A percentile compares a stretch with the other conserved stretches of the same genome.
Conservation (phyloP, 2,797 vertebrate species). For the Sphenodon punctatus region DNA sequence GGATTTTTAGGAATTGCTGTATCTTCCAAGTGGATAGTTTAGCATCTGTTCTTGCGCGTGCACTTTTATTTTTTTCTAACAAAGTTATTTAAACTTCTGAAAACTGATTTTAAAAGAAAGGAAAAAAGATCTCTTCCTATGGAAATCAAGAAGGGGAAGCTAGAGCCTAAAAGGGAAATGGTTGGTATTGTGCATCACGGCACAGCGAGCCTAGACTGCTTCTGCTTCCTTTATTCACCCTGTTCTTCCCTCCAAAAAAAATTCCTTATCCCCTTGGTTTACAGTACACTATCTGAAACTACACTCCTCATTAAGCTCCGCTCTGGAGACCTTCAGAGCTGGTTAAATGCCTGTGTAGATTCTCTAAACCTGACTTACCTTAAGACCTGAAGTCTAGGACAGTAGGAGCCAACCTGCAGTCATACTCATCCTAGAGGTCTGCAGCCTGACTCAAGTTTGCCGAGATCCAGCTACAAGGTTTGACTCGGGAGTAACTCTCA, state of each 20-base stretch:
- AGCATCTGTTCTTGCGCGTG: conserved; percentile 50
- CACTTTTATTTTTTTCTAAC: conserved; percentile 28
- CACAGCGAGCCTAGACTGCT: background rate
- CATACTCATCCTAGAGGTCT: too few relatives aligned
- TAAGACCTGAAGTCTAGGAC: too few relatives aligned
- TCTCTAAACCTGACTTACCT: background rate
- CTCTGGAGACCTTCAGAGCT: background rate
- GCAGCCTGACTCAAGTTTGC: too few relatives aligned
- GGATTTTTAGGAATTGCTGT: conserved; percentile 39
- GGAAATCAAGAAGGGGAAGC: conserved; percentile 35
- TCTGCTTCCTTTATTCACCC: background rate
- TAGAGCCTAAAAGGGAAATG: background rate
- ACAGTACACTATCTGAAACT: background rate
- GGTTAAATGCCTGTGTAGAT: background rate
- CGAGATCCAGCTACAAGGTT: too few relatives aligned
- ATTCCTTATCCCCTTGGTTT: background rate
- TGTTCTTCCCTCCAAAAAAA: background rate
- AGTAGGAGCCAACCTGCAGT: too few relatives aligned
- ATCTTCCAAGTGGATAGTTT: conserved; percentile 41
- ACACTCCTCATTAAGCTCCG: background rate
- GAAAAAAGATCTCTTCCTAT: conserved; percentile 37
- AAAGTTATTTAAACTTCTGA: conserved; percentile 43
- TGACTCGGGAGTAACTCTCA: too few relatives aligned
- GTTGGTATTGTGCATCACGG: background rate
- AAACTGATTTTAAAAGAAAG: too few relatives aligned